A percentile compares a stretch with the other conserved stretches of the same genome.
phyloP scores from a whole-genome alignment of 2,797 vertebrate species.

The Nannoperca obscura region DNA sequence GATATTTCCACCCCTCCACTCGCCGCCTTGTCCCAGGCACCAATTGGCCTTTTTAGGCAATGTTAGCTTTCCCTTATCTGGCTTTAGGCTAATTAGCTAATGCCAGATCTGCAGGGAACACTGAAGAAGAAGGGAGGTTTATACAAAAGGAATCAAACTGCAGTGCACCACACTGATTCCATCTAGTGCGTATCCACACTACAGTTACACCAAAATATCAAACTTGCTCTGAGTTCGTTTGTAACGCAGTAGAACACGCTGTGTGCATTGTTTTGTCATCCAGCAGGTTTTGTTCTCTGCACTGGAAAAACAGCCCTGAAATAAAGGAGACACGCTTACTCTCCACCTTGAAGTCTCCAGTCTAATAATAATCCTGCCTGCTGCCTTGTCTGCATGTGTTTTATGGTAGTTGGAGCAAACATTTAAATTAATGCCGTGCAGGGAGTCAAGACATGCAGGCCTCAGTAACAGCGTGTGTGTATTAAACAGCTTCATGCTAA shows the following conservation, averaged over 20 bases:
- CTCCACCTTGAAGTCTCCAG: constrained; percentile 4
- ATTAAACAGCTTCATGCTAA: constrained; percentile 22
- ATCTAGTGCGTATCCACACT: neutral
- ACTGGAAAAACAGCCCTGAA: constrained; percentile 7
- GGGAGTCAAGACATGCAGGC: constrained; percentile 2
- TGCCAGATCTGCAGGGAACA: constrained; percentile 58
- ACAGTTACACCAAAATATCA: constrained; percentile 12
- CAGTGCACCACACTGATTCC: constrained; percentile 18
- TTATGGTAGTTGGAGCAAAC: constrained; percentile 26
- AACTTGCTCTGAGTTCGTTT: constrained; percentile 9
- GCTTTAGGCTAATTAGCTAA: constrained; percentile 70
- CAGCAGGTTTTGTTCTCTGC: constrained; percentile 19
- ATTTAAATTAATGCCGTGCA: constrained; percentile 19
- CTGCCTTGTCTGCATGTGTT: constrained; percentile 25
- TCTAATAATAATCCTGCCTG: constrained; percentile 49
- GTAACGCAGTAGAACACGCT: neutral
- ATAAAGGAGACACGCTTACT: constrained; percentile 45
- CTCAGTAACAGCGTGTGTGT: constrained; percentile 1
- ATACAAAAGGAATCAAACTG: constrained; percentile 45
- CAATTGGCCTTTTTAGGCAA: constrained; percentile 84
- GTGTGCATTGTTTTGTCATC: constrained; percentile 22
- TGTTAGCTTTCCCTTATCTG: constrained; percentile 75
- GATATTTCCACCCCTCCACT: constrained; percentile 53
- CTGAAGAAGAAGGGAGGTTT: constrained; percentile 50
- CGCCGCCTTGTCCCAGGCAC: constrained; percentile 47